phyloP scores from a whole-genome alignment of 2,797 vertebrate genomes.

The Margarornis squamiger region DNA sequence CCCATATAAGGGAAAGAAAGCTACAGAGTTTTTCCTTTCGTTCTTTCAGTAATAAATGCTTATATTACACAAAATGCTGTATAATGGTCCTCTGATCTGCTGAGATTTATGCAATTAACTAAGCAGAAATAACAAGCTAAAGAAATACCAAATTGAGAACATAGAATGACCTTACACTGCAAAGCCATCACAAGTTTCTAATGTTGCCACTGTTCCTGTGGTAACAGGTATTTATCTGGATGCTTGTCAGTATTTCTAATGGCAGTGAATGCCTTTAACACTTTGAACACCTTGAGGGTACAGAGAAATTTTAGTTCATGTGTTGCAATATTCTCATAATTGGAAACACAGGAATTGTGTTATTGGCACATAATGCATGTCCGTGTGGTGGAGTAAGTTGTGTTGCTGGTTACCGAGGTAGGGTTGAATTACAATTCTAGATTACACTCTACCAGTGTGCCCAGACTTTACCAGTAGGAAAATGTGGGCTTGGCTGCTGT shows the following conservation, averaged over 20 bases:
- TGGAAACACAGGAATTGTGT: background rate
- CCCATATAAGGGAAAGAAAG: background rate
- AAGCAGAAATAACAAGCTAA: background rate
- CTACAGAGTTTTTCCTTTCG: background rate
- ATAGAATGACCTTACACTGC: background rate
- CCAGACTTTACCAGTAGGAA: background rate
- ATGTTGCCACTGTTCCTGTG: background rate
- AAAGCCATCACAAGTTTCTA: background rate
- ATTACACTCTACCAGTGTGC: background rate
- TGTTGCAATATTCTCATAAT: background rate
- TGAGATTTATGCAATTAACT: background rate
- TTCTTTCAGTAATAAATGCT: background rate
- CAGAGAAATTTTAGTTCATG: background rate
- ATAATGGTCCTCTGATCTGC: background rate
- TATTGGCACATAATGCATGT: rapidly evolving
- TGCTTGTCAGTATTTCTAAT: background rate
- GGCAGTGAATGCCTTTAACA: background rate
- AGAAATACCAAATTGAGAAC: background rate
- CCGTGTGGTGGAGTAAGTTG: background rate
- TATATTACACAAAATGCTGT: background rate
- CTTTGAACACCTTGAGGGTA: background rate
- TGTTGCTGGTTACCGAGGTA: background rate
- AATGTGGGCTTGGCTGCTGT: background rate
- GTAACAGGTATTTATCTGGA: background rate
- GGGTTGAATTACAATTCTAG: background rate